Conservation (phyloP, 37 sponge, comb jelly and placozoan genomes). For the Geodia barretti region DNA sequence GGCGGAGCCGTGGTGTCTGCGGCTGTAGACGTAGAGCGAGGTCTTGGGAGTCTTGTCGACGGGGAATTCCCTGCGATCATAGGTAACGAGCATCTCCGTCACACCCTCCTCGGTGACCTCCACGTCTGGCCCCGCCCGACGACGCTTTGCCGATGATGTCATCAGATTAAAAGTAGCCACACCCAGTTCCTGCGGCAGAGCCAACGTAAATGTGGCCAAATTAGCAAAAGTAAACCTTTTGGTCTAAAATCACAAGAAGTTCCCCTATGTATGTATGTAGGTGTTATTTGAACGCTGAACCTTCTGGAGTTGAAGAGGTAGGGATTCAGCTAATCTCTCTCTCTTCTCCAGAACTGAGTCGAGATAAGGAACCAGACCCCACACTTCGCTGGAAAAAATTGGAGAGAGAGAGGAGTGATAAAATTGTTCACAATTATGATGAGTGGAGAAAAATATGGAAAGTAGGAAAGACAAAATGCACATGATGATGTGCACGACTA, state of each 20-base stretch:
- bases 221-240: neutral
- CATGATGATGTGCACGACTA: no score
- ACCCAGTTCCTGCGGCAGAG: conserved; percentile 20
- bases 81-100: conserved; percentile 58
- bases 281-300: no score
- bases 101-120: conserved; percentile 77
- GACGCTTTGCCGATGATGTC: conserved; percentile 35
- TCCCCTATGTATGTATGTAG: no score
- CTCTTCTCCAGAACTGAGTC: conserved; percentile 33
- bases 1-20: no score
- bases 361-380: conserved; percentile 37
- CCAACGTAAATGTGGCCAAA: conserved; percentile 9
- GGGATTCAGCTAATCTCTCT: neutral
- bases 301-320: conserved; percentile 46
- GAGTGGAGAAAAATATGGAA: no score
- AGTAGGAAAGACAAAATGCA: no score
- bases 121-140: conserved; percentile 31
- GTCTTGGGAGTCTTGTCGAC: conserved; percentile 19
- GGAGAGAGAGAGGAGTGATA: neutral
- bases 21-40: conserved; percentile 11
- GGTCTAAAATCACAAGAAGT: no score
- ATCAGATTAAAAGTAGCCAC: conserved; percentile 11
- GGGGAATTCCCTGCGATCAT: conserved; percentile 33
- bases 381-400: conserved; percentile 19
- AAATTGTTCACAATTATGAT: no score